phyloP scores from a whole-genome alignment of 2,888 invertebrate genomes.

The Synergus gifuensis region DNA sequence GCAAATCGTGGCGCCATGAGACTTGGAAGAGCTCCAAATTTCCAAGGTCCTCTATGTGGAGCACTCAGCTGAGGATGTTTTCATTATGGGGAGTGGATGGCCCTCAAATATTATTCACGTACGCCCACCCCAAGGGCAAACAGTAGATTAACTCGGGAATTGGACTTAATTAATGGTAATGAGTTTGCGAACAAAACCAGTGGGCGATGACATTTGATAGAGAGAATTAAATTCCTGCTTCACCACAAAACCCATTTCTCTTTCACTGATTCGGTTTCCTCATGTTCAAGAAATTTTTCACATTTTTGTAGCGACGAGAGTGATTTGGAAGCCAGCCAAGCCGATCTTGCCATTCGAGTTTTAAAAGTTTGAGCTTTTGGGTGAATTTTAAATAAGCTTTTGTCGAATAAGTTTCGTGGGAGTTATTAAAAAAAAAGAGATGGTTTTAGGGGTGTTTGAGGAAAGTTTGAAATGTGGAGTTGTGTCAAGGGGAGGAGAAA shows the following conservation, averaged over 20 bases:
- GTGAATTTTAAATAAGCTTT: constrained; percentile 1
- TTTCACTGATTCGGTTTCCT: background rate
- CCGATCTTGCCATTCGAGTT: background rate
- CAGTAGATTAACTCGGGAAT: background rate
- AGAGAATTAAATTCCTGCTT: constrained; percentile 21
- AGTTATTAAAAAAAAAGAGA: too few relatives aligned
- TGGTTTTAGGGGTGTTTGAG: too few relatives aligned
- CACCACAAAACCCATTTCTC: background rate
- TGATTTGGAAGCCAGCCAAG: constrained; percentile 45
- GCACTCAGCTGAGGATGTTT: background rate
- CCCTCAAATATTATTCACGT: background rate
- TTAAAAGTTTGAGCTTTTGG: constrained; percentile 5
- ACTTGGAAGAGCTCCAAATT: constrained; percentile 15
- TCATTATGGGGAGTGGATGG: constrained; percentile 26
- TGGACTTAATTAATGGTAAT: constrained; percentile 17
- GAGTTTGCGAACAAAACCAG: background rate
- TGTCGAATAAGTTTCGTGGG: too few relatives aligned
- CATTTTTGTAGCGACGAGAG: constrained; percentile 52
- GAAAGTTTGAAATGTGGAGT: too few relatives aligned
- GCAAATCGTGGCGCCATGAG: background rate
- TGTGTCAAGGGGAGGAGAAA: too few relatives aligned
- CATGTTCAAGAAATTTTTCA: constrained; percentile 53
- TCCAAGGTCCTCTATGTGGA: constrained; percentile 17
- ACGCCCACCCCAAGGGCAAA: background rate
- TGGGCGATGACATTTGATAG: constrained; percentile 8